Percentiles rank a stretch among this genome's conserved stretches.
Evolutionary conservation across 1,140 invertebrate genomes (phyloP).

Genomic region (Cardiocondyla obscurior): DNA sequence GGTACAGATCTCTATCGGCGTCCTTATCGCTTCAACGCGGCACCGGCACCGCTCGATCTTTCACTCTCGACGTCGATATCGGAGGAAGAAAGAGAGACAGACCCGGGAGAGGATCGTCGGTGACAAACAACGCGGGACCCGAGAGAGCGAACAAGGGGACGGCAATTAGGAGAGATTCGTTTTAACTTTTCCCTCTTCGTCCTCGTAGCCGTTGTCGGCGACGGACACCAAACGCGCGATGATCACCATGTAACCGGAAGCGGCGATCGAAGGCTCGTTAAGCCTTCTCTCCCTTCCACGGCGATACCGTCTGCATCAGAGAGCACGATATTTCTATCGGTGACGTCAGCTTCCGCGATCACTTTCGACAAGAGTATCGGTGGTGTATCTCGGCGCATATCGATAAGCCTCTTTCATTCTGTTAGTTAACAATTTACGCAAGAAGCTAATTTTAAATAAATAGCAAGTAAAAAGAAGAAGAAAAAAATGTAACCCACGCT

Average conservation of each 20-base stretch:
- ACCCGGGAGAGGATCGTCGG: slow-evolving; percentile 35
- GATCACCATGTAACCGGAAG: slow-evolving; percentile 54
- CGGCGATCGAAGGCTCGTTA: slow-evolving; percentile 54
- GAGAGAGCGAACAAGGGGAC: slow-evolving; percentile 38
- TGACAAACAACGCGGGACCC: slow-evolving; percentile 60
- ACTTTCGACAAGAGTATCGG: background rate
- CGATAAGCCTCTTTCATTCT: background rate
- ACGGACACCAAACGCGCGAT: slow-evolving; percentile 34
- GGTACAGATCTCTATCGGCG: slow-evolving; percentile 1
- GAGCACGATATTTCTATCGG: background rate
- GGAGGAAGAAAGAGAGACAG: slow-evolving; percentile 19
- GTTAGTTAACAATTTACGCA: background rate
- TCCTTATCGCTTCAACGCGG: slow-evolving; percentile 27
- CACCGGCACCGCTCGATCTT: slow-evolving; percentile 32
- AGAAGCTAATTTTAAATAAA: background rate
- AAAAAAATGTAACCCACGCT: background rate
- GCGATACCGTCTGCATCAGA: slow-evolving; percentile 2
- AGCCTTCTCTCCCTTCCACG: slow-evolving; percentile 8
- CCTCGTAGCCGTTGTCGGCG: slow-evolving; percentile 7
- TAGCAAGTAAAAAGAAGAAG: too few species aligned
- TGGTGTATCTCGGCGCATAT: background rate
- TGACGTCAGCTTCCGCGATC: slow-evolving; percentile 15
- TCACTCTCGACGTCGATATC: slow-evolving; percentile 44
- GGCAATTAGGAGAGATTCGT: slow-evolving; percentile 57
- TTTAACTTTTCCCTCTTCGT: slow-evolving; percentile 52